Evolutionary conservation across 2,113 vertebrate species (phyloP), one percentile per base, ranked within the genome.

Genomic region (Ochotona curzoniae): DNA sequence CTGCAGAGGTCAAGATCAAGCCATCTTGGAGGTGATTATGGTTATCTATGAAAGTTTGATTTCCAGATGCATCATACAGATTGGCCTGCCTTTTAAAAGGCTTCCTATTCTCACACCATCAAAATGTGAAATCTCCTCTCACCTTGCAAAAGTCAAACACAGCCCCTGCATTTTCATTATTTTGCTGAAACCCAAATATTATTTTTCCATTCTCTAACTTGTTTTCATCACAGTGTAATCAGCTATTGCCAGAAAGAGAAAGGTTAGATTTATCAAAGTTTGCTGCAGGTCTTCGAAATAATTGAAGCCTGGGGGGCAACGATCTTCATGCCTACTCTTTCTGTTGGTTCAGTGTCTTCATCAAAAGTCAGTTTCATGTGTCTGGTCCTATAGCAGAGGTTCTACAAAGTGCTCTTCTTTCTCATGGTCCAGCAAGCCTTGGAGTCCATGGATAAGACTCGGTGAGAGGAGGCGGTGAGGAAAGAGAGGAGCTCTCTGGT

Each of bases 201-300:
- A 96, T 97, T 98, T 97, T 97, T 97, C 92, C 91, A 97, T 98
- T 97, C 93, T 96, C 93, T 97, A 93, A 92, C 91, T 96, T 93
- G 94, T 97, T 97, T 97, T 97, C 97, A 97, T 98, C 96, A 95
- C 79, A 94, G 28, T 96, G 91, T 97, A 97, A 98, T 97, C 97
- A 98, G 93, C 93, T 95, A 81, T 97, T 97, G 91, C 94, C 92
- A 96, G 85, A 75, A 93, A 98, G 96, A 47, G 49, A 97, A 97
- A 97, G 94, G 97, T 97, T 98, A 97, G 91, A 95, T 98, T 98
- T 98, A 98, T 97, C 97, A 97, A 96, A 98, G 63, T 96, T 97
- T 97, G 94, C 97, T 97, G 93, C 93, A 83, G 97, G 96, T 93
- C 81, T 71, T 97, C 90, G 92, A 97, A 97, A 96, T 98, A 98